A percentile compares a stretch with the other conserved stretches of the same genome.
Evolutionary conservation across 2,888 invertebrate species (phyloP).

Genomic region (Osedax frankpressi): DNA sequence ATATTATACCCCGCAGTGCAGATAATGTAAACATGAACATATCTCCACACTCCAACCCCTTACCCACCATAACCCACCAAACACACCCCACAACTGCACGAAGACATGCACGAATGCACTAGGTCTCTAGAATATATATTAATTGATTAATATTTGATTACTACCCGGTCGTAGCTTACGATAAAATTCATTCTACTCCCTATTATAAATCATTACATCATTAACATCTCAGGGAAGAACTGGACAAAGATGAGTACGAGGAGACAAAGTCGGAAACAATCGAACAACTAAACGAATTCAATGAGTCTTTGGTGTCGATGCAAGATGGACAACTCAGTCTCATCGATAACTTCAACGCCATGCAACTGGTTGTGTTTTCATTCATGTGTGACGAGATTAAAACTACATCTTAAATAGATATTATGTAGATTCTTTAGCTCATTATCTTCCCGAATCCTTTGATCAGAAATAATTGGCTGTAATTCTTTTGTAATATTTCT

Average conservation of each 20-base stretch:
- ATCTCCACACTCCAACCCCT: too few relatives aligned
- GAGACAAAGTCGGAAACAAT: conserved; percentile 59
- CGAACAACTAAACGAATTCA: conserved; percentile 59
- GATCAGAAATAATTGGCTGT: background rate
- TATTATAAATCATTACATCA: too few relatives aligned
- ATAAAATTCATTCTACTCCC: too few relatives aligned
- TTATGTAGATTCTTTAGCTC: background rate
- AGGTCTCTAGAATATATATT: too few relatives aligned
- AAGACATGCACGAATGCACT: too few relatives aligned
- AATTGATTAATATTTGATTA: too few relatives aligned
- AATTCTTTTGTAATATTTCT: conserved; percentile 3
- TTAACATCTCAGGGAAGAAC: conserved; percentile 56
- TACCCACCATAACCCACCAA: too few relatives aligned
- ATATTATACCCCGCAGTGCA: too few relatives aligned
- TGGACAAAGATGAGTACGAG: conserved; percentile 57
- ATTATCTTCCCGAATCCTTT: too few relatives aligned
- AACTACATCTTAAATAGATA: background rate
- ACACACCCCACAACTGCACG: too few relatives aligned
- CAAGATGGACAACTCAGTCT: conserved; percentile 59
- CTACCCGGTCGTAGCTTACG: too few relatives aligned
- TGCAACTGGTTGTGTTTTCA: conserved; percentile 59
- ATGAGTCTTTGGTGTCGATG: conserved; percentile 55
- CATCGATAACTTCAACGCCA: conserved; percentile 55
- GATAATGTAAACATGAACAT: too few relatives aligned
- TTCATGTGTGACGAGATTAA: background rate